Base-by-base conservation (phyloP, 2,888 invertebrate genomes). In the Stenchaetothrips biformis region DNA sequence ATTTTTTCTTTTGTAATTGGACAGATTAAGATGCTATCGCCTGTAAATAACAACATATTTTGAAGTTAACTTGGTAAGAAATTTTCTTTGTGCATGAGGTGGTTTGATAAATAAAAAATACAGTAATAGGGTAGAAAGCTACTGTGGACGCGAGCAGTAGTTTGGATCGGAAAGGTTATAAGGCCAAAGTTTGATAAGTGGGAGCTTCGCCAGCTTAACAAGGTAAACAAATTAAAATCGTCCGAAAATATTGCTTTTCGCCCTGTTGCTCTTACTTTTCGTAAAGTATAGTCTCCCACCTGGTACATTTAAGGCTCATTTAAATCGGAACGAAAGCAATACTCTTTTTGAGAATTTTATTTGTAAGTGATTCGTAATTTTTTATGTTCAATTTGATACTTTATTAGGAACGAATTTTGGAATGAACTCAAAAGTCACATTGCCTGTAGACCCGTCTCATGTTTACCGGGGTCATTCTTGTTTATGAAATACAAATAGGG, bases 301-400 rank as follows among this genome's bases (percentile, higher is more conserved):
- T 11, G 25, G 67, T 74, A 74, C 67, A 21, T 74, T n/a, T 74
- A 74, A 74, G 21, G 67, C 67, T 74, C 67, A 25, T 74, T 74
- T 74, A 74, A 74, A 74, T 74, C 25, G 67, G 67, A 74, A 74
- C 67, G 67, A 74, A 74, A 74, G 67, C 67, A 74, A 74, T 74
- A 74, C 67, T 74, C 67, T 74, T 74, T 74, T 74, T 74, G 67
- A 74, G 67, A 74, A 74, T 25, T 74, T 74, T 74, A 74, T 74
- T 74, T 74, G 67, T 74, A 74, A 74, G 67, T 21, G 25, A 74
- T 74, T 74, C 67, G 67, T 74, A 74, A 74, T 74, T 74, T 74
- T 74, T 74, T 74, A 74, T 74, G 67, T 74, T 74, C 25, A 25
- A 21, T 74, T 74, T 74, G 67, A 74, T 74, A 74, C 67, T 74